Base-by-base conservation (phyloP, 2,113 vertebrate species). In the Salvelinus alpinus region DNA sequence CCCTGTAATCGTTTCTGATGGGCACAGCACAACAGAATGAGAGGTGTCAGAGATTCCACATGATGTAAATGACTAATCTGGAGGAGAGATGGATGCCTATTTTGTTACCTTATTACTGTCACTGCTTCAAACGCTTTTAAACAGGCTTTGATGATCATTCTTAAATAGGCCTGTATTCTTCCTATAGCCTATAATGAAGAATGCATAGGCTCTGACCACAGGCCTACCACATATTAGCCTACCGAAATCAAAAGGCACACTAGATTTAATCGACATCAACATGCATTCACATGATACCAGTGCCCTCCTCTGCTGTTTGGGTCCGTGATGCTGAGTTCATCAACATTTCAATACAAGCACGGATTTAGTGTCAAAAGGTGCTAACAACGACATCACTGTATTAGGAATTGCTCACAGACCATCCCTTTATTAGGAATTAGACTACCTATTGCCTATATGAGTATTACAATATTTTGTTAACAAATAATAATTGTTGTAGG, bases 341-440 rank as follows among this genome's bases (percentile, higher is more conserved):
- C 74, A 34, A 5, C 73, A 72, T 38, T 87, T 85, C 85, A 90
- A 86, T 79, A 83, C 90, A 91, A 65, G 83, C 75, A 44, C 87
- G 60, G 72, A 80, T 60, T 80, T 8, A 7, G 3, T 44, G 9
- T 64, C 27, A 78, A 27, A 74, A 89, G 29, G 79, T 48, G 75
- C 79, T 72, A 90, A 79, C 70, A 74, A 27, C 62, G 73, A 51
- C 60, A 16, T 62, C n/a, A 62, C 13, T 16, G 38, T 44, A 44
- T 38, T 38, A 9, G 1, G 25, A 67, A 14, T 67, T 20, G 27
- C 16, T 34, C 18, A 27, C 6, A n/a, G 14, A 0, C 59, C 59
- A 60, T 51, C 48, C 48, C 20, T 60, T 12, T 8, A 60, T 11
- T 62, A 11, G 7, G 16, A 24, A 22, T 8, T 11, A 62, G 2